These are phyloP conservation scores for Pteronura brasiliensis DNA, from an alignment of 2,113 vertebrate genomes.

Conservation along the genomic window DNA sequence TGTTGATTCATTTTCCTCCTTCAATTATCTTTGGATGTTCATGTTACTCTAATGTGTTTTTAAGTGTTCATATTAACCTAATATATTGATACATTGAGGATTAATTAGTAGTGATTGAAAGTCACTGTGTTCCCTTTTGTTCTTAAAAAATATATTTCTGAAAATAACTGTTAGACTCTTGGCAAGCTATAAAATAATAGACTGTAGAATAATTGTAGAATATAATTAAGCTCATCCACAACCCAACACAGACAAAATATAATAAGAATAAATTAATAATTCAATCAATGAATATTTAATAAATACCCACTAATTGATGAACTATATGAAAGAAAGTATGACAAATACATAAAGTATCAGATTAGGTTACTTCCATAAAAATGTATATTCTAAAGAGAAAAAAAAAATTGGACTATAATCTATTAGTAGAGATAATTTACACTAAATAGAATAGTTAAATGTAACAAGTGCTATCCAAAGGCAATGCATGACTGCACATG, in stretches of 20 bases:
- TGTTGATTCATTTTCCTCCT: background rate
- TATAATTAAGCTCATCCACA: background rate
- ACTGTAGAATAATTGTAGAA: background rate
- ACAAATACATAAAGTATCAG: background rate
- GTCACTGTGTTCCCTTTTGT: background rate
- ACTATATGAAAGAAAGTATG: background rate
- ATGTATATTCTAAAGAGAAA: background rate
- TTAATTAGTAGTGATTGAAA: background rate
- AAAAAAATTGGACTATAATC: background rate
- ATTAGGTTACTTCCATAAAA: background rate
- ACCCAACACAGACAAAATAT: background rate
- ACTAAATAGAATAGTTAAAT: background rate
- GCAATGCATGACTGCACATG: background rate
- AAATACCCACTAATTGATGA: background rate
- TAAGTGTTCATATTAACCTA: background rate
- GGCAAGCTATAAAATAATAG: background rate
- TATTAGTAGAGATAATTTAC: background rate
- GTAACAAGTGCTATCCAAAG: background rate
- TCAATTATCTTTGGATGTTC: background rate
- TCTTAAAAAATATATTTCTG: background rate
- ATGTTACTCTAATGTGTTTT: background rate
- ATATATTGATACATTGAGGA: background rate
- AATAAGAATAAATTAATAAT: background rate
- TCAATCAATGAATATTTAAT: background rate
- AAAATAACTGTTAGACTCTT: background rate